Base-by-base conservation (phyloP, 1,140 invertebrate species). In the Drosophila persimilis region DNA sequence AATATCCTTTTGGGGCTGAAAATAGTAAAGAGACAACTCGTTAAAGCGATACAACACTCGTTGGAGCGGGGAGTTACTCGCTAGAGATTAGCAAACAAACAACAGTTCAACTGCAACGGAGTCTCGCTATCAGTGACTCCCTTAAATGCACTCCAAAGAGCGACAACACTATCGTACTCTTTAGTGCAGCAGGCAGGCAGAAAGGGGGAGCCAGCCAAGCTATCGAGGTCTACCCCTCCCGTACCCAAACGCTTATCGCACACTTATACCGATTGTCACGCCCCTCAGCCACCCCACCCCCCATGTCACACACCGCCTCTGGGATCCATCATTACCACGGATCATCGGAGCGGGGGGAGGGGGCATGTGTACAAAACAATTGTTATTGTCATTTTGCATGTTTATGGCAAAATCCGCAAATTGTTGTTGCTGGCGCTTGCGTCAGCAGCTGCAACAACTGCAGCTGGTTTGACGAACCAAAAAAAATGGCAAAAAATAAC, bases 311-410 rank as follows among this genome's bases (percentile, higher is more conserved):
- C 5, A 11, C 11, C 35, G 35, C 35, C 35, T 11, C 35, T 13
- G 11, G 35, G 11, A 11, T 39, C 35, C 35, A 39, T 22, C 57
- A 53, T 60, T 51, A 51, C 35, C 39, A 53, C 24, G 24, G 29
- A 69, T 54, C 47, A 24, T 47, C 26, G 44, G 8, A 7, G 5
- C 26, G 20, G 20, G 20, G 20, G 29, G 29, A 39, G 20, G 20
- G 29, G 29, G 46, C 43, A 60, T 35, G 41, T 43, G 39, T 41
- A 43, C 58, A 20, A 73, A 48, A 73, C 61, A 73, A 79, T 70
- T 66, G 63, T 66, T 77, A 73, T 80, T 77, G 67, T 86, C 70
- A 66, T 85, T 86, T 86, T 75, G 69, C 80, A 79, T 85, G 77
- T 86, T 86, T 80, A 86, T 84, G 80, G 70, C 73, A 80, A 39